A percentile compares a stretch with the other conserved stretches of the same genome.
These are phyloP conservation scores for Pluvialis apricaria DNA, from an alignment of 2,113 vertebrate genomes.

Conservation along the genomic window DNA sequence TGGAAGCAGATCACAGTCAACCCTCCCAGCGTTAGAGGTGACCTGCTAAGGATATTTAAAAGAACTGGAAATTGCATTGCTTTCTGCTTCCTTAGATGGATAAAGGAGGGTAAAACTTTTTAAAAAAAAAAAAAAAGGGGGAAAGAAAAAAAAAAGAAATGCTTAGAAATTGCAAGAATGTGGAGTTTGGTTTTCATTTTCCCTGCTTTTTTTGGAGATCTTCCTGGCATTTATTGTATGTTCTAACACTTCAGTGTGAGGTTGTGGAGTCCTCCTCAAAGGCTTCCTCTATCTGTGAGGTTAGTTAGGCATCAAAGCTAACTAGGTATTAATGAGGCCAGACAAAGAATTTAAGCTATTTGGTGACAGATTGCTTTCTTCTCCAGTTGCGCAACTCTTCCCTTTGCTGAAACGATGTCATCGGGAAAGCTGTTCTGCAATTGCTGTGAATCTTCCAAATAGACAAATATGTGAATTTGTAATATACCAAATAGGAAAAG, in stretches of 20 bases:
- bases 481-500: background rate
- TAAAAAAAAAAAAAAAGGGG: background rate
- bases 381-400: background rate
- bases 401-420: background rate
- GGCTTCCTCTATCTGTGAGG: constrained; percentile 21
- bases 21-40: background rate
- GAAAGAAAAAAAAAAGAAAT: background rate
- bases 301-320: constrained; percentile 23
- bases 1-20: constrained; percentile 21
- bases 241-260: constrained; percentile 30
- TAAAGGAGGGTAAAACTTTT: background rate
- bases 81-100: constrained; percentile 36
- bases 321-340: constrained; percentile 2
- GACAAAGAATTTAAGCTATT: background rate
- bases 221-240: background rate
- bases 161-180: constrained; percentile 42
- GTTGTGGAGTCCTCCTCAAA: constrained; percentile 6
- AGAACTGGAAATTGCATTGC: background rate
- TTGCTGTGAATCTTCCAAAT: background rate
- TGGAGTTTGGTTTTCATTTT: background rate
- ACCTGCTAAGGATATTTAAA: constrained; percentile 20
- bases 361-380: background rate
- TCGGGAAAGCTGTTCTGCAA: background rate
- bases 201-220: constrained; percentile 13
- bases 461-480: background rate